Base-by-base conservation (phyloP, 2,113 vertebrate genomes). In the Felis chaus region DNA sequence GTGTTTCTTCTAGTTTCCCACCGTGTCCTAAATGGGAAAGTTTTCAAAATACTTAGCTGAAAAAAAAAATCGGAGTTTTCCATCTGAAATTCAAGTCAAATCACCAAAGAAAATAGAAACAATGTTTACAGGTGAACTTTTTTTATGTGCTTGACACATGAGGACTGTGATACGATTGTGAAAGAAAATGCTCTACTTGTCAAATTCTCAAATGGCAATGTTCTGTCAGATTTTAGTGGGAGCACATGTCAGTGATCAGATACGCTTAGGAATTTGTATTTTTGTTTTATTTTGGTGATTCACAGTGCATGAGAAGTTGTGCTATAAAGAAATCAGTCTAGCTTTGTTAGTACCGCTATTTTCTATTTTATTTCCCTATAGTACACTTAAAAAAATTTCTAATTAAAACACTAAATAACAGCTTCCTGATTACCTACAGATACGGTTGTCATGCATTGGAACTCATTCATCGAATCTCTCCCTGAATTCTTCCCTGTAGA, bases 41-140 rank as follows among this genome's bases (percentile, higher is more conserved):
- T 66, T 88, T 95, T 84, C n/a, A 86, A 74, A 63, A 88, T 21
- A 92, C 27, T 87, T 81, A 79, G 33, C 12, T 63, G 16, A 73
- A 50, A 90, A 36, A 36, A 71, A 57, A 81, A 95, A 84, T 29
- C 45, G 92, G 39, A 41, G 11, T 5, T 96, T 95, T 36, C 68
- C 31, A 66, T 78, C 25, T 89, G 73, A 86, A 97, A 80, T 79
- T 66, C 39, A 76, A 95, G 39, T 88, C n/a, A 87, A 94, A 88
- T 81, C n/a, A 73, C 27, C 74, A 73, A 89, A 83, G 27, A 80
- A 76, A 48, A 79, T 14, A 87, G 69, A 76, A 61, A 21, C 39
- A 78, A 31, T 82, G 36, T 41, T 65, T 73, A 15, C 36, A 71
- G 29, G 5, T 87, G n/a, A 71, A 33, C 0, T 45, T 89, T 81